These are phyloP conservation scores for Platycheirus rosarum DNA, from an alignment of 2,888 invertebrate species.

Conservation along the genomic window DNA sequence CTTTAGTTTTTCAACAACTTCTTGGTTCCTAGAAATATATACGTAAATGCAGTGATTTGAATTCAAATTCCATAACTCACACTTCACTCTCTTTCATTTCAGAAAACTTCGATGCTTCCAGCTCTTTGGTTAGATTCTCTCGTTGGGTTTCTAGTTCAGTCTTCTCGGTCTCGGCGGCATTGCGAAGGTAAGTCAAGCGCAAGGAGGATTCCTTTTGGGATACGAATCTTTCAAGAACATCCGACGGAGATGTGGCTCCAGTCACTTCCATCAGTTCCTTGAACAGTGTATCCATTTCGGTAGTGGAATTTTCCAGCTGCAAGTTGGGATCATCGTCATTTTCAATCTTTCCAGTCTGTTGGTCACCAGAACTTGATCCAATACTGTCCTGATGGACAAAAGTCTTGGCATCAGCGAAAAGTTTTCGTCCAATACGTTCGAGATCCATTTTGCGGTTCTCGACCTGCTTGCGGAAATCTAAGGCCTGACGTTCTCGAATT, in stretches of 20 bases:
- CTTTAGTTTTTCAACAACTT: constrained; percentile 87
- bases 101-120: constrained; percentile 90
- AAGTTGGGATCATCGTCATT: constrained; percentile 80
- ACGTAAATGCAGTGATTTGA: background rate
- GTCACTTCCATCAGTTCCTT: constrained; percentile 90
- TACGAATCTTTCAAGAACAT: constrained; percentile 89
- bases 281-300: constrained; percentile 86
- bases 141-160: constrained; percentile 87
- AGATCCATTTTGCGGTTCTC: constrained; percentile 88
- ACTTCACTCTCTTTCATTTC: constrained; percentile 91
- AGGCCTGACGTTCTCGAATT: constrained; percentile 86
- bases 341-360: constrained; percentile 80
- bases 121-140: constrained; percentile 86
- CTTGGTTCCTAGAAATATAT: constrained; percentile 85
- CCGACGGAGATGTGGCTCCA: constrained; percentile 89
- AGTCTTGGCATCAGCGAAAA: constrained; percentile 86
- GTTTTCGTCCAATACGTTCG: constrained; percentile 89
- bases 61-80: constrained; percentile 83
- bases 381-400: constrained; percentile 85
- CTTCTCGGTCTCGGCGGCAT: constrained; percentile 89
- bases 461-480: constrained; percentile 87
- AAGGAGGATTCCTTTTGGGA: constrained; percentile 89
- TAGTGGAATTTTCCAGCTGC: constrained; percentile 78
- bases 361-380: constrained; percentile 83
- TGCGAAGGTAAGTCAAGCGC: constrained; percentile 87